These are phyloP conservation scores for Brenthis ino DNA, from an alignment of 2,888 invertebrate genomes.

Conservation along the genomic window DNA sequence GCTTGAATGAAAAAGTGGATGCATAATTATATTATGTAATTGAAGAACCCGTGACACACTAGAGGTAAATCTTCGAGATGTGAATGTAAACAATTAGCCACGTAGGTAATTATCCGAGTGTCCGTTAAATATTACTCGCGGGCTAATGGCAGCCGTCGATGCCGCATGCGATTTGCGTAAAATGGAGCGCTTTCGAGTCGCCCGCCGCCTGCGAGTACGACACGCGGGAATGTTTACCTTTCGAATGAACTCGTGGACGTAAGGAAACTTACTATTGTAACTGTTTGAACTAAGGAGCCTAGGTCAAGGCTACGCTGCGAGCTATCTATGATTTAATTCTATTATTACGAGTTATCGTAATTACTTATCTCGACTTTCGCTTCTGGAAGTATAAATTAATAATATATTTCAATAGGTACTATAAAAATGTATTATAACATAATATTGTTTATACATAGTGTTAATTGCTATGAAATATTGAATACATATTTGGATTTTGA, in stretches of 20 bases:
- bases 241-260: constrained; percentile 6
- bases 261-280: constrained; percentile 6
- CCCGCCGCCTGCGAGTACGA: constrained; percentile 13
- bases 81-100: constrained; percentile 60
- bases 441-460: no score
- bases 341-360: not conserved
- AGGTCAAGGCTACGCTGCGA: constrained; percentile 19
- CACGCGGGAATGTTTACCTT: constrained; percentile 26
- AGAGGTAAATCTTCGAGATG: constrained; percentile 47
- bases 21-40: constrained; percentile 2
- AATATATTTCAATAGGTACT: no score
- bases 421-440: no score
- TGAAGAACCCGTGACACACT: constrained; percentile 40
- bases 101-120: constrained; percentile 58
- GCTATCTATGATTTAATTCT: not conserved
- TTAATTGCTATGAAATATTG: no score
- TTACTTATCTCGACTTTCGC: no score
- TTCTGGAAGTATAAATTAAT: no score
- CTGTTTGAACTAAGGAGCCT: constrained; percentile 1
- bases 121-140: constrained; percentile 57
- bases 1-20: no score
- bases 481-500: no score
- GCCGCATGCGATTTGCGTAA: constrained; percentile 58
- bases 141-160: constrained; percentile 52
- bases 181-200: constrained; percentile 49